A percentile compares a stretch with the other conserved stretches of the same genome.
These are phyloP conservation scores for Paratrypauchen microcephalus DNA, from an alignment of 2,797 vertebrate species.

Conservation along the genomic window DNA sequence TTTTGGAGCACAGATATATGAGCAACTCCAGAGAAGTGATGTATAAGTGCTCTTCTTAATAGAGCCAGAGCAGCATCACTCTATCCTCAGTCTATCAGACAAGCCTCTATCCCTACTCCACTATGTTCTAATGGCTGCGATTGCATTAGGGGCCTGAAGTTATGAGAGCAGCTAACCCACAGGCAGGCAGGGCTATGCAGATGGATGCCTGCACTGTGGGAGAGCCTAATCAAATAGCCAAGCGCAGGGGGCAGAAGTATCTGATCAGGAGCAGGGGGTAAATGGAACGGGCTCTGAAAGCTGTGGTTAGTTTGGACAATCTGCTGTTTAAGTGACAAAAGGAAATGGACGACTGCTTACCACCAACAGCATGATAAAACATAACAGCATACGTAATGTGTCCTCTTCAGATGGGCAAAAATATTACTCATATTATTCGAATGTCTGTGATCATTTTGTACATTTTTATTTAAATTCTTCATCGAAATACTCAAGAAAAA, in stretches of 20 bases:
- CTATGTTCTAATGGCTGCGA: constrained; percentile 61
- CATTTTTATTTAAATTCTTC: neutral
- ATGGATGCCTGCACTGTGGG: constrained; percentile 55
- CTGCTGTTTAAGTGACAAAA: constrained; percentile 57
- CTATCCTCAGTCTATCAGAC: constrained; percentile 53
- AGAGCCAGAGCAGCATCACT: constrained; percentile 37
- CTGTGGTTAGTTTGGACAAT: constrained; percentile 38
- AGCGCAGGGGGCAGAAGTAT: constrained; percentile 44
- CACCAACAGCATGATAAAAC: neutral
- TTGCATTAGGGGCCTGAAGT: constrained; percentile 55
- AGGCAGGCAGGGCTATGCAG: constrained; percentile 45
- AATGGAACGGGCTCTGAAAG: constrained; percentile 33
- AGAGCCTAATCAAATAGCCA: constrained; percentile 66
- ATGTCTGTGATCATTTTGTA: neutral
- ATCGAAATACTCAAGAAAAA: neutral
- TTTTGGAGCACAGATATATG: constrained; percentile 30
- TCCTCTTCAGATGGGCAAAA: neutral
- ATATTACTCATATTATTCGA: neutral
- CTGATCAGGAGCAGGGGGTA: constrained; percentile 2
- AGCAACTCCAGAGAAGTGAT: constrained; percentile 39
- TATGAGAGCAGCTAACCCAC: constrained; percentile 31
- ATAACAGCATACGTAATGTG: neutral
- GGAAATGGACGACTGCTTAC: constrained; percentile 47
- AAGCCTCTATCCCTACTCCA: constrained; percentile 46
- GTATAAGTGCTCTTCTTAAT: constrained; percentile 52